A percentile compares a stretch with the other conserved stretches of the same genome.
Conservation (phyloP, 2,113 vertebrate genomes). For the Syngnathus floridae region DNA sequence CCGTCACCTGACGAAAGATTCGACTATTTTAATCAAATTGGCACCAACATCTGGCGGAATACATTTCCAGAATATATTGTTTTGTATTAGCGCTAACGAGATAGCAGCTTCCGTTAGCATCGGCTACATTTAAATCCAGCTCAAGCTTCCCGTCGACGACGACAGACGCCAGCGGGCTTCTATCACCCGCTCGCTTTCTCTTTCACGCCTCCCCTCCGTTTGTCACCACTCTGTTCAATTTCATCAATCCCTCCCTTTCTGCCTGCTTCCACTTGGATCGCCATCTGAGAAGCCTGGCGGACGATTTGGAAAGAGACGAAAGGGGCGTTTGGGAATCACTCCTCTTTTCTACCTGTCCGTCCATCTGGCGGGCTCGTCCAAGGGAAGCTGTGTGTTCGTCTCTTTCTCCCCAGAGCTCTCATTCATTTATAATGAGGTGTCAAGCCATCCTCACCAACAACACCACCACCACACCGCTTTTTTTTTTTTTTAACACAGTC, state of each 20-base stretch:
- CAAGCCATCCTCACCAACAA: slow-evolving; percentile 20
- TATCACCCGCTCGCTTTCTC: slow-evolving; percentile 31
- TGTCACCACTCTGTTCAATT: slow-evolving; percentile 34
- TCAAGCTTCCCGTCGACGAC: slow-evolving; percentile 30
- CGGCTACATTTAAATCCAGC: neutral
- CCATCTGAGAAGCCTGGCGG: slow-evolving; percentile 25
- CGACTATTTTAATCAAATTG: slow-evolving; percentile 3
- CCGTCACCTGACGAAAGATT: slow-evolving; percentile 22
- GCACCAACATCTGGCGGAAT: neutral
- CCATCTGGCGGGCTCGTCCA: slow-evolving; percentile 37
- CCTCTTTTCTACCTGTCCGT: slow-evolving; percentile 39
- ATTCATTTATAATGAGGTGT: slow-evolving; percentile 64
- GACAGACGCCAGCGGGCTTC: slow-evolving; percentile 60
- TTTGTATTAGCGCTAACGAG: no score
- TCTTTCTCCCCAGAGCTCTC: slow-evolving; percentile 34
- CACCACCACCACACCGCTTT: neutral
- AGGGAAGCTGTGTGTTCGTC: slow-evolving; percentile 26
- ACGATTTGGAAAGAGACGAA: slow-evolving; percentile 47
- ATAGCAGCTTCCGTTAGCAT: no score
- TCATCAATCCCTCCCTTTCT: slow-evolving; percentile 21
- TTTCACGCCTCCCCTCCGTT: slow-evolving; percentile 33
- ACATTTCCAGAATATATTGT: no score
- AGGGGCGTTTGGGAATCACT: slow-evolving; percentile 24
- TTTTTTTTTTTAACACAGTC: slow-evolving; percentile 12
- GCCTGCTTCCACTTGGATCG: slow-evolving; percentile 35